Base-by-base conservation (phyloP, 2,888 invertebrate genomes). In the Coremacera marginata region DNA sequence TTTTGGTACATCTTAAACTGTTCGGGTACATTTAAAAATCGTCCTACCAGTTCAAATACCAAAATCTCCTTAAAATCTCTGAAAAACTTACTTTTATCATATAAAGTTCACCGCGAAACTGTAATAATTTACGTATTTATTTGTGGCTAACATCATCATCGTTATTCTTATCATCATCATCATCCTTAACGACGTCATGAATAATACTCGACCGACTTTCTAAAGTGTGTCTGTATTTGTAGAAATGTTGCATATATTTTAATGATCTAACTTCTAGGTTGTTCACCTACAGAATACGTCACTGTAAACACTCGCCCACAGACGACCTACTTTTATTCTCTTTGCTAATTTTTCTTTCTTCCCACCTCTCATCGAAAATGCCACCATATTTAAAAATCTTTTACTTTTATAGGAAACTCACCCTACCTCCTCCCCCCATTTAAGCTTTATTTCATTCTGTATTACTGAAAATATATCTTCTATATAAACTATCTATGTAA, bases 231-330 rank as follows among this genome's bases (percentile, higher is more conserved):
- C 63, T 63, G 63, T 63, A 63, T 63, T 63, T 31, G 63, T 16
- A 8, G 63, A 27, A 16, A 5, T 31, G 63, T 27, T 63, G 63
- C 63, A 63, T 63, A 63, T 63, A 63, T 63, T 63, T 63, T 31
- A 63, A 31, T 63, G 11, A 63, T 31, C 27, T n/a, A 44, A 63
- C 63, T 31, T 7, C 3, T 27, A 63, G 63, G 63, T 63, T 63
- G 63, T 63, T 63, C 63, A 63, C 63, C 63, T 31, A 34, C 7
- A 63, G 31, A 63, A 63, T 25, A 34, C 34, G n/a, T 19, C 9
- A 55, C 9, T 44, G n/a, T 55, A 63, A 27, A 27, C 9, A 27
- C 27, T 63, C 16, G 5, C 31, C 22, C 9, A 25, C 22, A 55
- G 22, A 19, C 55, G 55, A 19, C 55, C 55, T 55, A 19, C 9